Evolutionary conservation across 2,888 invertebrate genomes (phyloP), one percentile per base, ranked within the genome.

Genomic region (Saturnia japonica): DNA sequence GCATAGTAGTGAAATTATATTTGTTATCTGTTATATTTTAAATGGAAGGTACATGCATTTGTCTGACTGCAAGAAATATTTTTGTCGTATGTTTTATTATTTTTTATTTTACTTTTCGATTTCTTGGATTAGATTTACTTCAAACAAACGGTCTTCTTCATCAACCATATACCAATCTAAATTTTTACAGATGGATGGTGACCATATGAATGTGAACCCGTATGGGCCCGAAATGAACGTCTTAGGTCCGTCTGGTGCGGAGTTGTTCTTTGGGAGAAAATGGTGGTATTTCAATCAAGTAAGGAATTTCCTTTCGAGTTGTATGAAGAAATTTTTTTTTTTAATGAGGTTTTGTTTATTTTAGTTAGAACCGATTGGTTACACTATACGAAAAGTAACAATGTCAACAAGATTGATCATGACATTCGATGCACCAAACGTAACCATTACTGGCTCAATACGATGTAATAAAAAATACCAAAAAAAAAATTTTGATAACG

Each of bases 201-300:
- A 90, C 71, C 93, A 93, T 47, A 87, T 93, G 88, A 93, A 93
- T 25, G 68, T 92, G 6, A 91, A 89, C 72, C 92, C 91, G 0
- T 81, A 80, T 42, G 91, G 82, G 0, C 92, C 93, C 0, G n/a
- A 73, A 28, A 82, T 89, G 19, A 73, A 73, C 1, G 74, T 57
- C 1, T 28, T 75, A 8, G 90, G 87, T 1, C 89, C 91, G 0
- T 74, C 79, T 14, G 91, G 87, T 0, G 77, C 82, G 0, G 84
- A 88, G 0, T 72, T 93, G 0, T 90, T 93, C 74, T 89, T 87
- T 73, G 87, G 85, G 0, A 84, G 93, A 73, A 93, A 93, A 75
- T 93, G 93, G 93, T 93, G 93, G 93, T 93, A 93, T 70, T 93
- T 81, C 70, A 91, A 93, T 73, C 93, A 93, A 88, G 93, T 92